Conservation (phyloP, 2,888 invertebrate genomes). For the Caenorhabditis sp. region DNA sequence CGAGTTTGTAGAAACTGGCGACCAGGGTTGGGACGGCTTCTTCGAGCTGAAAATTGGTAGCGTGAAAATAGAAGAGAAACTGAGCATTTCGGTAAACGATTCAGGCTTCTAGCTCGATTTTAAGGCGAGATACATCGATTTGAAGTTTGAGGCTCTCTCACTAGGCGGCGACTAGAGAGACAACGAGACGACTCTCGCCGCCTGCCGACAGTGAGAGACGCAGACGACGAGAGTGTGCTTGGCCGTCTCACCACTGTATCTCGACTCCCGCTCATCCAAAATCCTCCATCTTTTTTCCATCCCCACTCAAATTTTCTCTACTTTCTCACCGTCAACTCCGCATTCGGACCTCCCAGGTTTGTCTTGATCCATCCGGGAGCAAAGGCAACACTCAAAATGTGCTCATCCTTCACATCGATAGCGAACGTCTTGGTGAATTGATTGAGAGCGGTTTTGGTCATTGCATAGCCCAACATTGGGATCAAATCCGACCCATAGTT, state of each 20-base stretch:
- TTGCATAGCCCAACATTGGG: slow-evolving; percentile 51
- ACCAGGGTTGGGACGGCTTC: slow-evolving; percentile 2
- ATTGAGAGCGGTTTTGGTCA: slow-evolving; percentile 75
- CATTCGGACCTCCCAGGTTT: slow-evolving; percentile 73
- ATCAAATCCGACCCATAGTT: slow-evolving; percentile 46
- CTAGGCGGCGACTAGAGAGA: background rate
- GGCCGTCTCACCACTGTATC: background rate
- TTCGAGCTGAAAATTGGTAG: slow-evolving; percentile 12
- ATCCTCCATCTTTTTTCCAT: background rate
- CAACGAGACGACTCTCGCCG: too few species aligned
- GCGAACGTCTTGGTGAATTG: slow-evolving; percentile 71
- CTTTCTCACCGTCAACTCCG: slow-evolving; percentile 27
- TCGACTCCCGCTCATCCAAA: background rate
- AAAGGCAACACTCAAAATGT: slow-evolving; percentile 41
- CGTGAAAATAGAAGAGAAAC: background rate
- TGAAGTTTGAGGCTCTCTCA: background rate
- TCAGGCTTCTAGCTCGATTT: background rate
- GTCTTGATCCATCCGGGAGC: slow-evolving; percentile 78
- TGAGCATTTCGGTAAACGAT: background rate
- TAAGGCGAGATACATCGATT: background rate
- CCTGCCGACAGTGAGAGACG: background rate
- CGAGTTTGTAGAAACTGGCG: slow-evolving; percentile 12
- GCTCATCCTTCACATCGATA: slow-evolving; percentile 57
- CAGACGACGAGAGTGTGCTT: background rate
- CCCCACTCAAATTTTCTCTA: too few species aligned